phyloP scores from a whole-genome alignment of 1,140 invertebrate species.

The Leptoteleia sp. region DNA sequence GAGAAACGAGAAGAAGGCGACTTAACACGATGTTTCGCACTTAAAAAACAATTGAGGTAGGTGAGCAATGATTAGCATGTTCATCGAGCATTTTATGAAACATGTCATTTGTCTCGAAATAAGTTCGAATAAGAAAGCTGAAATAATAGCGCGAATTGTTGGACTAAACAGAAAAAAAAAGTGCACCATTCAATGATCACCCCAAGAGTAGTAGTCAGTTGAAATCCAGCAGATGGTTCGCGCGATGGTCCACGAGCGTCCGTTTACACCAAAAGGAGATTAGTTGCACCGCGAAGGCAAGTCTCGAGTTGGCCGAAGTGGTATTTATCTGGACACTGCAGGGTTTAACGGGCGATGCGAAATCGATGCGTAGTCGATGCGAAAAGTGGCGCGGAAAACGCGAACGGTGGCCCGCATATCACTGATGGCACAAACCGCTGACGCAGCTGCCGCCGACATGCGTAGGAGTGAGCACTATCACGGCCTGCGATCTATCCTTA shows the following conservation, averaged over 20 bases:
- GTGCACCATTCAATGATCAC: too few relatives aligned
- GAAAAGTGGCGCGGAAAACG: slow-evolving; percentile 4
- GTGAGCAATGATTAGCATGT: slow-evolving; percentile 4
- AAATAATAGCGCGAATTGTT: too few relatives aligned
- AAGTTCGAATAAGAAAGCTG: not conserved
- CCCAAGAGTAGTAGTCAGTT: not conserved
- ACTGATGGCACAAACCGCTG: slow-evolving; percentile 29
- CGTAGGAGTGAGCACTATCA: slow-evolving; percentile 39
- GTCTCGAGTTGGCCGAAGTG: too few relatives aligned
- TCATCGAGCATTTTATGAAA: not conserved
- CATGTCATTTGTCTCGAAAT: not conserved
- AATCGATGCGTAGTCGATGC: not conserved
- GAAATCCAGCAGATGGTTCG: not conserved
- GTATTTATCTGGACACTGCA: too few relatives aligned
- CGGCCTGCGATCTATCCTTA: slow-evolving; percentile 37
- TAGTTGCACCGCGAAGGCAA: too few relatives aligned
- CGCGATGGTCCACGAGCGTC: not conserved
- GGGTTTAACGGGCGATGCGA: too few relatives aligned
- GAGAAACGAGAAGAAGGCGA: too few relatives aligned
- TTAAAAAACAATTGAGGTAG: slow-evolving; percentile 11
- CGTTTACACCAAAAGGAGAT: too few relatives aligned
- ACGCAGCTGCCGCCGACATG: slow-evolving; percentile 23
- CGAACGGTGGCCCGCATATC: slow-evolving; percentile 30
- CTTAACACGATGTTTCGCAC: not conserved
- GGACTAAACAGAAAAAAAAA: too few relatives aligned